Percentiles rank a stretch among this genome's conserved stretches.
These are phyloP conservation scores for Eueides isabella DNA, from an alignment of 1,140 invertebrate species.

Conservation along the genomic window DNA sequence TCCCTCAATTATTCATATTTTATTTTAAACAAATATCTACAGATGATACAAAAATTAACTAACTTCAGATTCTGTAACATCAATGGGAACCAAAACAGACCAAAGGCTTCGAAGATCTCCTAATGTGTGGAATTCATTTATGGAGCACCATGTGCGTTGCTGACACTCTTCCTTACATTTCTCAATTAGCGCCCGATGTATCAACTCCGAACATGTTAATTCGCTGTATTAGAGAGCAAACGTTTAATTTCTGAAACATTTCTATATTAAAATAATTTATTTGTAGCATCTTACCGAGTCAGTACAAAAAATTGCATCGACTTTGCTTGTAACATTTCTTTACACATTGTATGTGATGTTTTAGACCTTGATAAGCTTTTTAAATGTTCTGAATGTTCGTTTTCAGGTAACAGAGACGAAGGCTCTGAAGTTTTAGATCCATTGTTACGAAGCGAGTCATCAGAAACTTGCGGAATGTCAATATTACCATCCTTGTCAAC, in stretches of 20 bases:
- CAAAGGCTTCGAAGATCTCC: slow-evolving; percentile 63
- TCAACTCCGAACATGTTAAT: slow-evolving; percentile 59
- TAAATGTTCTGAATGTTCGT: background rate
- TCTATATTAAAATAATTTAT: background rate
- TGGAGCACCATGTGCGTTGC: slow-evolving; percentile 67
- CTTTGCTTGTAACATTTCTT: slow-evolving; percentile 56
- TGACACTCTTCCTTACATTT: slow-evolving; percentile 57
- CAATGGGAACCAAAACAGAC: slow-evolving; percentile 62
- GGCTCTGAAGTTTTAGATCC: background rate
- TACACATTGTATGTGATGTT: slow-evolving; percentile 52
- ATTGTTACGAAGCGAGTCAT: background rate
- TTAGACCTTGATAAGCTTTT: background rate
- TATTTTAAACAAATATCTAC: background rate
- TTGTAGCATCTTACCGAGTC: slow-evolving; percentile 48
- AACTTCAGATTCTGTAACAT: slow-evolving; percentile 65
- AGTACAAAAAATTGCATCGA: slow-evolving; percentile 63
- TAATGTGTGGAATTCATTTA: slow-evolving; percentile 68
- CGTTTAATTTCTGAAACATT: background rate
- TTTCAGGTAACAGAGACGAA: background rate
- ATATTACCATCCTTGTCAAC: slow-evolving; percentile 68
- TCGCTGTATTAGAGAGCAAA: slow-evolving; percentile 46
- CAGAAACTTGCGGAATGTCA: slow-evolving; percentile 33
- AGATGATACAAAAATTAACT: background rate
- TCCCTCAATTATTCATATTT: too few species aligned
- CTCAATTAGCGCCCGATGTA: slow-evolving; percentile 59